phyloP scores from a whole-genome alignment of 1,140 invertebrate species.

The Magallana gigas region DNA sequence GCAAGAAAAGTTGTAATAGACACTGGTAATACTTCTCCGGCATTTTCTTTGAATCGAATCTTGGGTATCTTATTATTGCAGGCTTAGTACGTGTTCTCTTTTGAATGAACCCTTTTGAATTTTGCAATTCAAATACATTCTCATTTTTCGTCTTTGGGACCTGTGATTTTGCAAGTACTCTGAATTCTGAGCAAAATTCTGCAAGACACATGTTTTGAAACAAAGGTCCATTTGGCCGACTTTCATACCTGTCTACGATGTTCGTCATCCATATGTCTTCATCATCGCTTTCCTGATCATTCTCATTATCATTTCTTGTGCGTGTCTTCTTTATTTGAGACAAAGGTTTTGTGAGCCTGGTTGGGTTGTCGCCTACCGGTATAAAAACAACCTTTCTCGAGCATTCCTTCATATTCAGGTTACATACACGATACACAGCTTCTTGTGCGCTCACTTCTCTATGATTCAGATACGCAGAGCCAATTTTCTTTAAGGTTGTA shows the following conservation, averaged over 20 bases:
- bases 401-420: slow-evolving; percentile 52
- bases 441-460: slow-evolving; percentile 56
- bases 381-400: slow-evolving; percentile 51
- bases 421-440: slow-evolving; percentile 47
- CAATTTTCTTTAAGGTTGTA: slow-evolving; percentile 45
- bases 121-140: slow-evolving; percentile 43
- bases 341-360: slow-evolving; percentile 29
- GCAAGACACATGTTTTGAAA: background rate
- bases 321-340: background rate
- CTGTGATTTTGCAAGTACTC: background rate
- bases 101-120: slow-evolving; percentile 52
- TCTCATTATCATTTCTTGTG: background rate
- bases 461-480: slow-evolving; percentile 50
- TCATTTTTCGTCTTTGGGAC: slow-evolving; percentile 8
- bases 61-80: slow-evolving; percentile 35
- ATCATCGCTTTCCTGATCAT: background rate
- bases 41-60: background rate
- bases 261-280: background rate
- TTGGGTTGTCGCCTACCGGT: slow-evolving; percentile 46
- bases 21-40: background rate
- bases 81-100: slow-evolving; percentile 18
- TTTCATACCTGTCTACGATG: background rate
- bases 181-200: too few species aligned
- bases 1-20: slow-evolving; percentile 39
- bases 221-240: background rate